phyloP scores from a whole-genome alignment of 2,888 invertebrate genomes.

The Galerucella nymphaeae region DNA sequence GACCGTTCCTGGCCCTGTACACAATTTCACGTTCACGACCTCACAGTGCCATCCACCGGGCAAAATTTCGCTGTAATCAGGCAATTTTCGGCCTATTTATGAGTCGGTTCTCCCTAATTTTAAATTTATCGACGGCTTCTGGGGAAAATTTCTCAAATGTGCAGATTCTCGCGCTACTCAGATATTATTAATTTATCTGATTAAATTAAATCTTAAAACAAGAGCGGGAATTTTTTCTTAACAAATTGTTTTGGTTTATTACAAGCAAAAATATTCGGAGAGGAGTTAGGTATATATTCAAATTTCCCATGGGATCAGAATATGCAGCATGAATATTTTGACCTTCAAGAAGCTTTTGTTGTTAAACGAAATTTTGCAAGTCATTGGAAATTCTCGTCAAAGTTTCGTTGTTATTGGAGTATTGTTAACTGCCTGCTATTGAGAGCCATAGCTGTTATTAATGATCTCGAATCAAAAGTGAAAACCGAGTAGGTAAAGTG shows the following conservation, averaged over 20 bases:
- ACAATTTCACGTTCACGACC: conserved; percentile 49
- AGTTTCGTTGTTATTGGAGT: conserved; percentile 9
- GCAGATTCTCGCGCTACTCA: conserved; percentile 32
- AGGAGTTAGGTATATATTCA: too few species aligned
- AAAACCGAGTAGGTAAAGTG: conserved; percentile 3
- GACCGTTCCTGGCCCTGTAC: conserved; percentile 14
- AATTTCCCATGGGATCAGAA: too few species aligned
- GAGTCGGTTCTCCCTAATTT: conserved; percentile 44
- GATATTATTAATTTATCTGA: conserved; percentile 33
- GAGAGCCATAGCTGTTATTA: conserved; percentile 13
- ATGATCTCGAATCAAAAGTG: conserved; percentile 9
- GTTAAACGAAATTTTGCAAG: conserved; percentile 8
- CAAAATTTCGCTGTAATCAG: conserved; percentile 47
- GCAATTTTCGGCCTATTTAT: conserved; percentile 51
- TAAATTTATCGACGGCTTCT: conserved; percentile 39
- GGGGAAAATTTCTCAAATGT: conserved; percentile 25
- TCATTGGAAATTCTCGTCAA: conserved; percentile 7
- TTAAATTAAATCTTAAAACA: not conserved
- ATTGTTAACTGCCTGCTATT: conserved; percentile 6
- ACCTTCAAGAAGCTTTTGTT: not conserved
- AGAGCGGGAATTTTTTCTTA: too few species aligned
- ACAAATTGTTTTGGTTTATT: too few species aligned
- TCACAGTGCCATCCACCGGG: conserved; percentile 46
- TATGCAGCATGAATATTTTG: too few species aligned
- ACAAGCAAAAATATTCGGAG: too few species aligned